Percentiles rank a stretch among this genome's conserved stretches.
Evolutionary conservation across 2,113 vertebrate species (phyloP).

Genomic region (Sapayoa aenigma): DNA sequence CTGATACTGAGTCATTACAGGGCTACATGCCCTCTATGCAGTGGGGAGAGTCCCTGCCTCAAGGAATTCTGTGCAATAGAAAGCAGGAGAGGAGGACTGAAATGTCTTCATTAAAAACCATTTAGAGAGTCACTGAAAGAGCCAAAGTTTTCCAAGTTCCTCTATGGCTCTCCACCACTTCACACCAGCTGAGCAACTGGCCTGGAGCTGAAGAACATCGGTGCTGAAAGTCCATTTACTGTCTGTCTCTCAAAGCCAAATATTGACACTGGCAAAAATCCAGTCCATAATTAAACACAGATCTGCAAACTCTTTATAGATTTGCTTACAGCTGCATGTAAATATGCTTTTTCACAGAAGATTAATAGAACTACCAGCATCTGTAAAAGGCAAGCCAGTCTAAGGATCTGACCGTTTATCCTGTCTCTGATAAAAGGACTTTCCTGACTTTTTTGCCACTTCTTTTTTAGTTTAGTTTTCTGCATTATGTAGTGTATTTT

Average conservation of each 20-base stretch:
- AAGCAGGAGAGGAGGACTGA: not conserved
- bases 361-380: not conserved
- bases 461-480: not conserved
- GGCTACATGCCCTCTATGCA: not conserved
- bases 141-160: not conserved
- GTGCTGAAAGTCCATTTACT: not conserved
- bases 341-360: slow-evolving; percentile 24
- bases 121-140: not conserved
- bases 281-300: slow-evolving; percentile 16
- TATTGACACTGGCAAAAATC: slow-evolving; percentile 30
- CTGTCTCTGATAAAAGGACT: not conserved
- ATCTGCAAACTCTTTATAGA: slow-evolving; percentile 6
- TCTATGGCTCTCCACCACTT: not conserved
- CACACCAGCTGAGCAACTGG: not conserved
- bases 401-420: not conserved
- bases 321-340: slow-evolving; percentile 17
- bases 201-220: not conserved
- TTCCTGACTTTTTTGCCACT: not conserved
- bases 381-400: not conserved
- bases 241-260: not conserved
- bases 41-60: not conserved
- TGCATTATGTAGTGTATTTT: not conserved
- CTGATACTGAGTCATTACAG: not conserved
- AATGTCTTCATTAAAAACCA: not conserved
- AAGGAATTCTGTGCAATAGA: not conserved